Base-by-base conservation (phyloP, 2,113 vertebrate species). In the Antigone vipio region DNA sequence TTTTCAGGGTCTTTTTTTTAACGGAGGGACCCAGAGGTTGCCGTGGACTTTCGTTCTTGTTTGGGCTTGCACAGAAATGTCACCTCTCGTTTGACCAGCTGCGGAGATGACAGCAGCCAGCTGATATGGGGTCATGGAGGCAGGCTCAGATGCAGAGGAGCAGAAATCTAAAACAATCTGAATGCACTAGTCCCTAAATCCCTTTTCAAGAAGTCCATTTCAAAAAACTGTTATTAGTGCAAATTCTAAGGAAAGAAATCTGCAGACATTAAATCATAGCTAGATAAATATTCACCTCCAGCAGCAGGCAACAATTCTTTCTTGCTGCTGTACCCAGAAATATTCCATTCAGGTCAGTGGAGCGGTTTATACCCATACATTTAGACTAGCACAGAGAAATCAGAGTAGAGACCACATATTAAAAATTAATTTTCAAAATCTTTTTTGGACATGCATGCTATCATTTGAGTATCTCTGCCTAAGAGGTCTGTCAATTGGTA, bases 361-460 rank as follows among this genome's bases (percentile, higher is more conserved):
- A 63, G 72, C 42, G 63, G 50, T 89, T 89, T 92, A 68, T 82
- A 77, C 34, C 34, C 0, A 0, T 13, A 40, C 27, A 29, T 56
- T 95, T 45, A 60, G 60, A 73, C 34, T 5, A 81, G 53, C 29
- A 26, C 24, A 63, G 76, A 73, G 53, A 78, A 92, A 72, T 29
- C 59, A 77, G 30, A 26, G 71, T 64, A 86, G 66, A 77, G 71
- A 26, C 81, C 59, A 72, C n/a, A 15, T 22, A 76, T 82, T 42
- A 89, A 86, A 89, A 95, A 82, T 73, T 68, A n/a, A 73, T 42
- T 77, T 86, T 67, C 53, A 73, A 82, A 89, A 56, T 44, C 15
- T 7, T 45, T 86, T 82, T 42, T 68, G 66, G 58, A 50, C 42
- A 22, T 1, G 7, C 0, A 0, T 62, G 35, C 18, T n/a, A 5